phyloP scores from a whole-genome alignment of 1,140 invertebrate genomes.

The Xylocopa sonorina region DNA sequence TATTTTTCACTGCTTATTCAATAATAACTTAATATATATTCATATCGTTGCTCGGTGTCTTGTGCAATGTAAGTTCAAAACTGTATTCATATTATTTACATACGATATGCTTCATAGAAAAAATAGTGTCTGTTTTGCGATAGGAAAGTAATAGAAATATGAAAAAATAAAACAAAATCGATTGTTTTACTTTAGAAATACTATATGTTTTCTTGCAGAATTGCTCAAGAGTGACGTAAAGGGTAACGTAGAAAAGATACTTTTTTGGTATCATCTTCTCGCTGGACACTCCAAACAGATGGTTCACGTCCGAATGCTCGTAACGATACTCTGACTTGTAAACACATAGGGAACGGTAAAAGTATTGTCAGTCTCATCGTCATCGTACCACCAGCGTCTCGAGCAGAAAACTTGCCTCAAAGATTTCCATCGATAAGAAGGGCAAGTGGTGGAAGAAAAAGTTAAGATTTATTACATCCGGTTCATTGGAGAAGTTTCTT shows the following conservation, averaged over 20 bases:
- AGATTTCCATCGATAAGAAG: slow-evolving; percentile 46
- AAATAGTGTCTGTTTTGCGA: too few species aligned
- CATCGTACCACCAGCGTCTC: neutral
- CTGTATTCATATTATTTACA: too few species aligned
- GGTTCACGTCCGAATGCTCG: slow-evolving; percentile 72
- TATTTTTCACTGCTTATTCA: neutral
- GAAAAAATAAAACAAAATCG: neutral
- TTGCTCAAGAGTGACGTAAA: neutral
- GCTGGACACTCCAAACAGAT: slow-evolving; percentile 67
- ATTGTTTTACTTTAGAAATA: neutral
- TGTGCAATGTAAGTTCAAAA: neutral
- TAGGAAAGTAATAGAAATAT: too few species aligned
- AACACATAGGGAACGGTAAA: slow-evolving; percentile 60
- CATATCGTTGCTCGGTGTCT: neutral
- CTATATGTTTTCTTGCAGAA: neutral
- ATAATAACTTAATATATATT: neutral
- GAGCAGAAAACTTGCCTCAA: slow-evolving; percentile 38
- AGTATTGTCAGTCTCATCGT: slow-evolving; percentile 62
- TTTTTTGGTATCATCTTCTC: slow-evolving; percentile 63
- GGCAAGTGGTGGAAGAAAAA: slow-evolving; percentile 60
- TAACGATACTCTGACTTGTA: slow-evolving; percentile 73
- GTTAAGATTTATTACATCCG: slow-evolving; percentile 74
- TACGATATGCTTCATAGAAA: neutral
- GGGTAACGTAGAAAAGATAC: slow-evolving; percentile 54
- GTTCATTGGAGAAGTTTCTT: slow-evolving; percentile 57